A percentile compares a stretch with the other conserved stretches of the same genome.
Conservation (phyloP, 2,797 vertebrate species). For the Hydrophis major region DNA sequence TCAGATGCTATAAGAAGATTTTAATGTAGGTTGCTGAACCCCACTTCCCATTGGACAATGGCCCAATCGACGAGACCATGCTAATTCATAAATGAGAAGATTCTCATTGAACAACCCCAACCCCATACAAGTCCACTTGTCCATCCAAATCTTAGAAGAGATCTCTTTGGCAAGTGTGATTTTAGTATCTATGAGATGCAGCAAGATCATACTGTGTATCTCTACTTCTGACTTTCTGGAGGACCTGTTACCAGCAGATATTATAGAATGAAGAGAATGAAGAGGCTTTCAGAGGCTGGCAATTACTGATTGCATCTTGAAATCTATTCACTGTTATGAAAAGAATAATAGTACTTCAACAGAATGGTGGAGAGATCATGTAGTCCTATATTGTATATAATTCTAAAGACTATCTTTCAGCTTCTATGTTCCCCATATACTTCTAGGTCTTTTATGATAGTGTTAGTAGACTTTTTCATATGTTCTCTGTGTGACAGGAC, state of each 20-base stretch:
- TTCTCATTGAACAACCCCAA: not conserved
- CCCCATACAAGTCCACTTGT: not conserved
- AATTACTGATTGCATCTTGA: not conserved
- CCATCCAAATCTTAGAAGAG: not conserved
- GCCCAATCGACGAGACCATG: not conserved
- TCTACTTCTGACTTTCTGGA: not conserved
- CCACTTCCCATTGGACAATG: not conserved
- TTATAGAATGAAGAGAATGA: not conserved
- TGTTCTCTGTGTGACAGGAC: not conserved
- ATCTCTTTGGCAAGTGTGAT: not conserved
- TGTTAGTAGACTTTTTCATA: not conserved
- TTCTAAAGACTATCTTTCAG: not conserved
- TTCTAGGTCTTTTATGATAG: not conserved
- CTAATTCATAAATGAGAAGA: not conserved
- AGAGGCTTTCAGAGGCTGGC: not conserved
- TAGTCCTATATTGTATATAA: not conserved
- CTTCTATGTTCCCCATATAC: not conserved
- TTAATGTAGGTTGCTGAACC: not conserved
- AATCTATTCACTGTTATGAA: not conserved
- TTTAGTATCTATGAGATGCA: not conserved
- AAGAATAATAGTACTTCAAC: not conserved
- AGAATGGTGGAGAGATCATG: not conserved
- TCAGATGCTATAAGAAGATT: not conserved
- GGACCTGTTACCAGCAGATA: not conserved
- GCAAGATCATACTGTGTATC: not conserved